Conservation (phyloP, 2,113 vertebrate species). For the Heliornis fulica region DNA sequence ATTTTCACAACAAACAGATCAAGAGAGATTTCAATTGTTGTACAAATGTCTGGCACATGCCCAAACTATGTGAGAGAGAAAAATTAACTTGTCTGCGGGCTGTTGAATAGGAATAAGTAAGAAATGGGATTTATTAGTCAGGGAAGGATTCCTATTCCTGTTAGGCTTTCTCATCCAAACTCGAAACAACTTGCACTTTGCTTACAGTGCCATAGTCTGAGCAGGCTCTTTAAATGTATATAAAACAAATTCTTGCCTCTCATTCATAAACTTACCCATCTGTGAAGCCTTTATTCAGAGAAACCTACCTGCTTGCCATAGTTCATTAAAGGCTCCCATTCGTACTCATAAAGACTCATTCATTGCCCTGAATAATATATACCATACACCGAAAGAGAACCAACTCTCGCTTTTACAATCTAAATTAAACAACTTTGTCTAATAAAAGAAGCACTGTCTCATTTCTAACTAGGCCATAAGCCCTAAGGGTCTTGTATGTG, state of each 20-base stretch:
- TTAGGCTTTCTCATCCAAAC: not conserved
- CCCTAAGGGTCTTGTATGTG: not conserved
- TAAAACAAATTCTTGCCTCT: constrained; percentile 29
- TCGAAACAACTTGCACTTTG: not conserved
- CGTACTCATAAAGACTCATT: constrained; percentile 31
- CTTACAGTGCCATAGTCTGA: not conserved
- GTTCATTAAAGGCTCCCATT: constrained; percentile 34
- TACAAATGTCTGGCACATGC: not conserved
- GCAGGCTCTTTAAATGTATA: not conserved
- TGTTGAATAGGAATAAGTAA: not conserved
- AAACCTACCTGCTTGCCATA: constrained; percentile 30
- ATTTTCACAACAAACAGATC: not conserved
- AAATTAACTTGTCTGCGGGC: not conserved
- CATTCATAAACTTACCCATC: constrained; percentile 42
- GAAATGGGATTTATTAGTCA: not conserved
- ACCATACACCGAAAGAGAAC: not conserved
- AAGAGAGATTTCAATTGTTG: not conserved
- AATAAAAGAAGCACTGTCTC: constrained; percentile 19
- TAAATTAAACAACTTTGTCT: constrained; percentile 59
- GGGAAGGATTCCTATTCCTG: not conserved
- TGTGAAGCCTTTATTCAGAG: constrained; percentile 10
- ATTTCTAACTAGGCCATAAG: constrained; percentile 10
- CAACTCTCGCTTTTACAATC: constrained; percentile 10
- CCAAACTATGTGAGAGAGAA: not conserved
- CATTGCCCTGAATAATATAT: constrained; percentile 34